A percentile compares a stretch with the other conserved stretches of the same genome.
Evolutionary conservation across 2,888 invertebrate species (phyloP).

Genomic region (Platycnemis pennipes): DNA sequence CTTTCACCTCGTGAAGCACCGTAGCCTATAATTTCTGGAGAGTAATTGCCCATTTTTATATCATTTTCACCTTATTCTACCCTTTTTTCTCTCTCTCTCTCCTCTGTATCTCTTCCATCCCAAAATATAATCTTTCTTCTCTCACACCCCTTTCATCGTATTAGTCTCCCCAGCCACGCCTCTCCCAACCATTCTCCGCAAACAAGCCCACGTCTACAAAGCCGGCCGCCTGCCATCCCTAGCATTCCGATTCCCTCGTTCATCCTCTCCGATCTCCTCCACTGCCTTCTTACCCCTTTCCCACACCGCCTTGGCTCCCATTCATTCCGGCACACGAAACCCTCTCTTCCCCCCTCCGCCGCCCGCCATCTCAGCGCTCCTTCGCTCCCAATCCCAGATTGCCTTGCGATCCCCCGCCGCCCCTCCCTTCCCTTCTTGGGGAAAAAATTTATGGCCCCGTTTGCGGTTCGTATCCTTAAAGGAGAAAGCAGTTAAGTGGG

Average conservation of each 20-base stretch:
- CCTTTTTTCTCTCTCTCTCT: too few relatives aligned
- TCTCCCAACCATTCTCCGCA: neutral
- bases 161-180: neutral
- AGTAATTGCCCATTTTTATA: too few relatives aligned
- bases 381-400: neutral
- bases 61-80: too few relatives aligned
- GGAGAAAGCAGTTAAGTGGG: slow-evolving; percentile 29
- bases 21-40: too few relatives aligned
- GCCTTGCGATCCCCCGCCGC: neutral
- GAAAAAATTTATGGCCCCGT: slow-evolving; percentile 14
- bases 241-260: neutral
- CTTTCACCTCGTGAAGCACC: too few relatives aligned
- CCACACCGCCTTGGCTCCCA: neutral
- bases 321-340: neutral
- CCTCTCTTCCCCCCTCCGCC: neutral
- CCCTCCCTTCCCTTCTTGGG: too few relatives aligned
- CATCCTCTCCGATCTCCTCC: neutral
- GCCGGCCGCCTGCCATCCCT: neutral
- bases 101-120: too few relatives aligned
- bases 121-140: too few relatives aligned
- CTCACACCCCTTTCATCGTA: neutral
- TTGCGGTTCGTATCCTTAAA: slow-evolving; percentile 11
- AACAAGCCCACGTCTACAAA: neutral
- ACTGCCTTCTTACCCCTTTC: neutral
- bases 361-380: too few relatives aligned